phyloP scores from a whole-genome alignment of 2,797 vertebrate species.

The Liasis olivaceus region DNA sequence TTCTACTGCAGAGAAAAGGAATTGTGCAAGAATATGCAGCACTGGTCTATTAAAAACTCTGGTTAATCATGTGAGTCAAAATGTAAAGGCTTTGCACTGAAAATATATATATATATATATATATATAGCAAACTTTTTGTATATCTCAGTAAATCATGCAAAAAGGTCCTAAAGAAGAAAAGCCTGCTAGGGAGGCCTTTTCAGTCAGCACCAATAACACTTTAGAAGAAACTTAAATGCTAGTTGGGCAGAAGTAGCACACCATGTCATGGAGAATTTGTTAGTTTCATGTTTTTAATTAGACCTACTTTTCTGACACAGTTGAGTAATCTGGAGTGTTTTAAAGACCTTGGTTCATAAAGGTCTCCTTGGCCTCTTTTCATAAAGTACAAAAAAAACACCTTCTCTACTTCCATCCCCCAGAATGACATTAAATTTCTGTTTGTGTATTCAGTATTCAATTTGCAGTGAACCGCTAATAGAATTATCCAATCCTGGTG shows the following conservation, averaged over 20 bases:
- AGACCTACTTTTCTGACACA: background rate
- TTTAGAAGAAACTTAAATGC: background rate
- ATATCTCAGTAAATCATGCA: background rate
- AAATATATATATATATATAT: background rate
- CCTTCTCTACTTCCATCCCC: background rate
- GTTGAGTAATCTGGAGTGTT: background rate
- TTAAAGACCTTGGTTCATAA: background rate
- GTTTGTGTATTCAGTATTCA: constrained; percentile 82
- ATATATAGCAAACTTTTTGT: background rate
- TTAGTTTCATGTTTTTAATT: background rate
- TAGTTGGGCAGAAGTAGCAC: background rate
- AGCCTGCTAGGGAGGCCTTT: background rate
- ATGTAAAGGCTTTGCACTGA: background rate
- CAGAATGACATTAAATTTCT: constrained; percentile 35
- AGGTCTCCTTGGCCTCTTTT: background rate
- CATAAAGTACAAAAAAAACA: background rate
- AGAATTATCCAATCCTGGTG: constrained; percentile 92
- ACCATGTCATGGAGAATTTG: background rate
- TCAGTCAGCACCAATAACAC: background rate
- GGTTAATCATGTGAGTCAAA: background rate
- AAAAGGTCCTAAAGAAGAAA: background rate
- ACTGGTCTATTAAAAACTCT: background rate
- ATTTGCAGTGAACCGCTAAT: constrained; percentile 94
- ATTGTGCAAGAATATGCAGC: background rate
- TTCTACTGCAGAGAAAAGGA: background rate